phyloP scores from a whole-genome alignment of 2,113 vertebrate genomes.

The Rhinopomastus cyanomelas region DNA sequence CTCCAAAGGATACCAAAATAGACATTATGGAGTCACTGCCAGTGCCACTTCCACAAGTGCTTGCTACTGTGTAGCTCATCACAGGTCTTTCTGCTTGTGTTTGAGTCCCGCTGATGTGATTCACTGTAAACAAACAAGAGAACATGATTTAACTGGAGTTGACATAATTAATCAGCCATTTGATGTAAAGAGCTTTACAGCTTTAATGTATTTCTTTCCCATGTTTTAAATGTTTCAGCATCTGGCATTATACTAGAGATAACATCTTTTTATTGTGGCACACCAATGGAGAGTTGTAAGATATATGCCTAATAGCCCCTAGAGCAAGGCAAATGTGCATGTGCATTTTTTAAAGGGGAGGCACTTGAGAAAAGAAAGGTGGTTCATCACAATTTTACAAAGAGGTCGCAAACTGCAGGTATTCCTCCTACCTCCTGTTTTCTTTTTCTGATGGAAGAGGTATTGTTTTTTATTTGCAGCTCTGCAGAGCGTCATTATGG shows the following conservation, averaged over 20 bases:
- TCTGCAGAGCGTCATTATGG: background rate
- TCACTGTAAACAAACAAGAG: background rate
- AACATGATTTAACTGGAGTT: fast-evolving
- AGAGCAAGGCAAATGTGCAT: background rate
- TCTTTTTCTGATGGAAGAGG: background rate
- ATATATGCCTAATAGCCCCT: background rate
- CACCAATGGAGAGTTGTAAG: background rate
- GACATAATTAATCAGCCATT: background rate
- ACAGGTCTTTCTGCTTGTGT: background rate
- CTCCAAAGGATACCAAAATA: background rate
- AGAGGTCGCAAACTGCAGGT: background rate
- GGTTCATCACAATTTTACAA: background rate
- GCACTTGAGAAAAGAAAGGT: background rate
- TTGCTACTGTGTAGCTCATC: background rate
- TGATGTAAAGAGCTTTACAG: background rate
- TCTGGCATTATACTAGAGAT: too few species aligned
- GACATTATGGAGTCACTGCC: background rate
- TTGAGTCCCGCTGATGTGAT: background rate
- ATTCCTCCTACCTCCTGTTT: background rate
- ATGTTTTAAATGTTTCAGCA: too few species aligned
- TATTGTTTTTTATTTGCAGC: background rate
- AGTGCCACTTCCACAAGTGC: background rate
- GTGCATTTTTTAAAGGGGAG: background rate
- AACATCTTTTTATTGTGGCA: background rate
- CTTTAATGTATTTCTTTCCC: background rate